Conservation (phyloP, 2,113 vertebrate genomes). For the Isichthys henryi region DNA sequence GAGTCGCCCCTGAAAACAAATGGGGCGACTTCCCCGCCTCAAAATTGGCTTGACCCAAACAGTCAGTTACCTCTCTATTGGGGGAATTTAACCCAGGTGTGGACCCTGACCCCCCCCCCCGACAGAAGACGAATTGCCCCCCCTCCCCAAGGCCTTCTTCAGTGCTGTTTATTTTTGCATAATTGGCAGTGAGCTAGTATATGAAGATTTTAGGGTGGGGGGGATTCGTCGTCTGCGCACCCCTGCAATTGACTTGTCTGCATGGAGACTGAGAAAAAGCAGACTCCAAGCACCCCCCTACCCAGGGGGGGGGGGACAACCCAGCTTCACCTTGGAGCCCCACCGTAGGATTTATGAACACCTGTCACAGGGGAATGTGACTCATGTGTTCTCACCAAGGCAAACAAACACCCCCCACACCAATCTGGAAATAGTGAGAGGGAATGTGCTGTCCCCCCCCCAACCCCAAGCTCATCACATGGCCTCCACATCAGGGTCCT, state of each 20-base stretch:
- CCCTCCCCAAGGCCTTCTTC: background rate
- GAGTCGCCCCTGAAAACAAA: background rate
- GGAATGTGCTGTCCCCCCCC: background rate
- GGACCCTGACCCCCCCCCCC: conserved; percentile 18
- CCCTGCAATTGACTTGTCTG: background rate
- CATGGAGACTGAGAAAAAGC: conserved; percentile 2
- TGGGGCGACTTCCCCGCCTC: background rate
- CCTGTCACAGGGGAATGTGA: conserved; percentile 37
- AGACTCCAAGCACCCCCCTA: background rate
- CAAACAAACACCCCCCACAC: conserved; percentile 37
- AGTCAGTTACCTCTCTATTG: background rate
- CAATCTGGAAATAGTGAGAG: background rate
- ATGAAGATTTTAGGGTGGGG: background rate
- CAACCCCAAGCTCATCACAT: background rate
- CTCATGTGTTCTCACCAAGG: conserved; percentile 25
- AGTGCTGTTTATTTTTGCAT: conserved; percentile 13
- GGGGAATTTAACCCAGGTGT: conserved; percentile 21
- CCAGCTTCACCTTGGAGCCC: conserved; percentile 27
- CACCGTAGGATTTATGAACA: conserved; percentile 33
- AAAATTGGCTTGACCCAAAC: background rate
- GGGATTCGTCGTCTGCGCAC: background rate
- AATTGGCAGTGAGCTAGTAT: background rate
- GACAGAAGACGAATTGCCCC: too few species aligned
- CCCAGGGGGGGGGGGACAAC: background rate
- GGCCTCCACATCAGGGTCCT: background rate